Evolutionary conservation across 2,888 invertebrate genomes (phyloP), one percentile per base, ranked within the genome.

Genomic region (Melanostoma mellinum): DNA sequence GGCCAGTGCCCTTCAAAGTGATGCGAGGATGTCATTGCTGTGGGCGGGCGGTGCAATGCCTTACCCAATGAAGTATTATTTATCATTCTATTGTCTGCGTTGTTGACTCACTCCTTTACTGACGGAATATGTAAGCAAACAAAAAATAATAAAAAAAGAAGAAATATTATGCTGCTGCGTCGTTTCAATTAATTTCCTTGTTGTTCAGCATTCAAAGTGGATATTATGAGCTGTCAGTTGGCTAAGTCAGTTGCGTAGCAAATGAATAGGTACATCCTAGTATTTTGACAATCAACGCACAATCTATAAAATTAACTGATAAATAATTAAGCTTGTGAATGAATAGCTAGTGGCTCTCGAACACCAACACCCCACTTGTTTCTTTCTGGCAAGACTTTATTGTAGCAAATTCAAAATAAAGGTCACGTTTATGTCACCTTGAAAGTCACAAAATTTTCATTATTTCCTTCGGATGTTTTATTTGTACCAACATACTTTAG

Each of bases 31-130:
- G 46, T 53, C 40, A 36, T 40, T 32, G 40, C 48, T 61, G 20
- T 32, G 46, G 79, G 68, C 50, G 68, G 50, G 44, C 42, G 52
- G 6, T 72, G 30, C 60, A 50, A 10, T 42, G 32, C 40, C 63
- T 42, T 63, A 52, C 61, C 42, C 42, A 68, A 74, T 55, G 50
- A 68, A 68, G 36, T 74, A 69, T 79, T 79, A 73, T 68, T 68
- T 73, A 73, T 65, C 44, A 73, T 60, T 67, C 38, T 53, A 52
- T 52, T 78, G 78, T 67, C 36, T 42, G 50, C 60, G 20, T 67
- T 69, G 61, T 80, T 75, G 79, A 75, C 42, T 76, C 69, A 76
- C 46, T 63, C n/a, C 6, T 69, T 61, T 33, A 40, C 46, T 69
- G 56, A 74, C 44, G 32, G 58, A 58, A 50, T 20, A 20, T 20